Conservation (phyloP, 53 echinoderm and acorn worm genomes). For the Patiria pectinifera region DNA sequence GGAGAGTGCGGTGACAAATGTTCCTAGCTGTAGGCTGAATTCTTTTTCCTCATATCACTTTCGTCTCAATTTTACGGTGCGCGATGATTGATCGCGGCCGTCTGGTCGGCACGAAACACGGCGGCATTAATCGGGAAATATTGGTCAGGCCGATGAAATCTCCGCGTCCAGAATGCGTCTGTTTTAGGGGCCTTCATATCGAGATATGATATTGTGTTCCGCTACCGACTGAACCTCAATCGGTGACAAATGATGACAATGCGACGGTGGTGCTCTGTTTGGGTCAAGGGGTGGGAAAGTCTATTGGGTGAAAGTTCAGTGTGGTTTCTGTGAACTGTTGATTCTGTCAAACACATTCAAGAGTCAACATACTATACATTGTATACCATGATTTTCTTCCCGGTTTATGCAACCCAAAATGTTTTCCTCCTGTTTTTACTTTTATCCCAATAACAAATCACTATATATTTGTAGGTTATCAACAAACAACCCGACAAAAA, state of each 20-base stretch:
- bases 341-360: background rate
- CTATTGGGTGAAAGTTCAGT: background rate
- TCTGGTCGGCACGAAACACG: constrained; percentile 2
- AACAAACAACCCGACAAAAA: too few species aligned
- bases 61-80: background rate
- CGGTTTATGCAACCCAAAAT: too few species aligned
- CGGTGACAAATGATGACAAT: background rate
- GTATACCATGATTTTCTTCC: too few species aligned
- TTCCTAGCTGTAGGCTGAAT: too few species aligned
- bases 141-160: constrained; percentile 3
- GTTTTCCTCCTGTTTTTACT: too few species aligned
- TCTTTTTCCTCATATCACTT: background rate
- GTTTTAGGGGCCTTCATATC: background rate
- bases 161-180: background rate
- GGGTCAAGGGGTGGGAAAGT: background rate
- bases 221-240: background rate
- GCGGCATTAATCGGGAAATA: background rate
- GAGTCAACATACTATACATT: too few species aligned
- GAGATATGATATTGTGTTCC: background rate
- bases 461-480: too few species aligned
- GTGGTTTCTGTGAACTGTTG: background rate
- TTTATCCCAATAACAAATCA: too few species aligned
- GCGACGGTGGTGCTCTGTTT: background rate
- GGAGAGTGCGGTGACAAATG: too few species aligned
- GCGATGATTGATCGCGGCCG: background rate